phyloP scores from a whole-genome alignment of 2,888 invertebrate genomes.

The Brachyptera risi region DNA sequence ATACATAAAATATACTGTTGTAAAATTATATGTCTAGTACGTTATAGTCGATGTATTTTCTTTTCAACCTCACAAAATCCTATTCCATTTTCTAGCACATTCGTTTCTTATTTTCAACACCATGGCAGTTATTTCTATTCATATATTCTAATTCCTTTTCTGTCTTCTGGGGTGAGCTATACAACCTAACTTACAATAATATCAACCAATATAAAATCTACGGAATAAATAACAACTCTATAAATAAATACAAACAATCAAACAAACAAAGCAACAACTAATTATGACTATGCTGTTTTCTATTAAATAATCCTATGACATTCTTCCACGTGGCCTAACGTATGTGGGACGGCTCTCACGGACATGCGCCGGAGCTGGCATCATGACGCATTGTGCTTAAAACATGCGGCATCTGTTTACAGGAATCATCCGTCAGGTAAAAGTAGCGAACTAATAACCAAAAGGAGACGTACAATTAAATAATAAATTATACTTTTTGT shows the following conservation, averaged over 20 bases:
- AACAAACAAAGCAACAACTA: too few species aligned
- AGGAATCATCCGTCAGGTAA: slow-evolving; percentile 23
- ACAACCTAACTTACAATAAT: not conserved
- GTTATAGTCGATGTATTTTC: not conserved
- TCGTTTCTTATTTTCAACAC: not conserved
- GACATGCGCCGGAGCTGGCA: not conserved
- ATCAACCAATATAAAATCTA: slow-evolving; percentile 2
- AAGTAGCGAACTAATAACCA: slow-evolving; percentile 24
- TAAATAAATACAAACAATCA: not conserved
- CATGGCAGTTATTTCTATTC: not conserved
- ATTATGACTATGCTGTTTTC: too few species aligned
- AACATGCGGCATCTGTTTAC: slow-evolving; percentile 16
- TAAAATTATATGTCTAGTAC: too few species aligned
- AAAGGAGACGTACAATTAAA: slow-evolving; percentile 15
- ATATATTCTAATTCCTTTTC: too few species aligned
- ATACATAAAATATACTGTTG: too few species aligned
- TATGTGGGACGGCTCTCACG: too few species aligned
- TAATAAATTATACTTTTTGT: slow-evolving; percentile 4
- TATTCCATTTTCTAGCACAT: not conserved
- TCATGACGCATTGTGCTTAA: not conserved
- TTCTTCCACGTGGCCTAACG: too few species aligned
- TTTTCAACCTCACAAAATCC: not conserved
- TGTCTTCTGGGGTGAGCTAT: not conserved
- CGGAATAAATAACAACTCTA: slow-evolving; percentile 5
- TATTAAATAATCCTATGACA: too few species aligned